phyloP scores from a whole-genome alignment of 2,797 vertebrate species.

The Enteromius thamalakanensis region DNA sequence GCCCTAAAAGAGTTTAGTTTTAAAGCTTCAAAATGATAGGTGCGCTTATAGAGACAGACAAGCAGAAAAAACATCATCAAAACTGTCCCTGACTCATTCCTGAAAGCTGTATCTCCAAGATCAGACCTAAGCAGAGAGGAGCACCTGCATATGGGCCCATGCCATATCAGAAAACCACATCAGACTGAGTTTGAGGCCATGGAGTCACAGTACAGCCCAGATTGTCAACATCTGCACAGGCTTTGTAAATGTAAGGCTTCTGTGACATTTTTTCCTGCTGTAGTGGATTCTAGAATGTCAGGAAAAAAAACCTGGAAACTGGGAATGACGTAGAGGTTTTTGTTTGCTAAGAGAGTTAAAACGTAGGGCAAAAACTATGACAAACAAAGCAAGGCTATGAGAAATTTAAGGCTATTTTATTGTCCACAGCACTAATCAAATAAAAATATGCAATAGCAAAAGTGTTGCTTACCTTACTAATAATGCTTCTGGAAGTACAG shows the following conservation, averaged over 20 bases:
- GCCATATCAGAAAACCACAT: slow-evolving; percentile 59
- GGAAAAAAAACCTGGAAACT: not conserved
- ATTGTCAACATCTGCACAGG: slow-evolving; percentile 56
- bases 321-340: not conserved
- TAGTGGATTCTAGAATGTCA: slow-evolving; percentile 9
- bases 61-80: slow-evolving; percentile 5
- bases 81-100: slow-evolving; percentile 49
- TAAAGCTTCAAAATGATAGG: slow-evolving; percentile 12
- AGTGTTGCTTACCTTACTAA: not conserved
- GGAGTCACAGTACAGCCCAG: slow-evolving; percentile 45
- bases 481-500: not conserved
- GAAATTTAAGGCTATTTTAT: not conserved
- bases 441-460: not conserved
- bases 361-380: not conserved
- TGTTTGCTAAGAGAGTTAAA: slow-evolving; percentile 17
- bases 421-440: not conserved
- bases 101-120: slow-evolving; percentile 50
- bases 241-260: slow-evolving; percentile 38
- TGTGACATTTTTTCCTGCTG: slow-evolving; percentile 24
- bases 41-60: slow-evolving; percentile 10
- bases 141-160: slow-evolving; percentile 63
- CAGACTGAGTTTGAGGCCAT: slow-evolving; percentile 37
- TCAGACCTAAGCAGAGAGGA: slow-evolving; percentile 50
- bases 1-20: not conserved
- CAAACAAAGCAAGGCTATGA: not conserved